A percentile compares a stretch with the other conserved stretches of the same genome.
phyloP scores from a whole-genome alignment of 2,888 invertebrate genomes.

The Torymus auratus region DNA sequence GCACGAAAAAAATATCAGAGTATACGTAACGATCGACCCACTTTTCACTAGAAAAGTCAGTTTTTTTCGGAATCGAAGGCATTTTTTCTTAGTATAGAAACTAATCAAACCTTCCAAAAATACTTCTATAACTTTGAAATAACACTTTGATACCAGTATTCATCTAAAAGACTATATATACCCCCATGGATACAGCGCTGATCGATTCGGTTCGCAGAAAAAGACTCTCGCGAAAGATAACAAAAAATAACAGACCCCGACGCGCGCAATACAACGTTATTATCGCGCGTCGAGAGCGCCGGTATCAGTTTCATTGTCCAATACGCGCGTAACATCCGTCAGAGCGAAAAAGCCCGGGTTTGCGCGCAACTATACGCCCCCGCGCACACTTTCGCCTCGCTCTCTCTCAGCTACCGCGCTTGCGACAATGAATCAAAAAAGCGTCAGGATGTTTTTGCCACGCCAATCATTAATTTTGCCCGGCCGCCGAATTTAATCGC shows the following conservation, averaged over 20 bases:
- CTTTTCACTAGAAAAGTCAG: too few species aligned
- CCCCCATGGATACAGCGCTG: too few species aligned
- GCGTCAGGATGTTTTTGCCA: constrained; percentile 31
- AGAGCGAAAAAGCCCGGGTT: constrained; percentile 3
- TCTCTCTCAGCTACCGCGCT: background rate
- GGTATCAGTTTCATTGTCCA: constrained; percentile 40
- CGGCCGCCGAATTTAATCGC: constrained; percentile 47
- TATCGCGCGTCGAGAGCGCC: background rate
- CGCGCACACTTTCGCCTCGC: background rate
- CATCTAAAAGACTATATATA: too few species aligned
- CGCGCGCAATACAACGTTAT: background rate
- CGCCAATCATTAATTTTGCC: constrained; percentile 52
- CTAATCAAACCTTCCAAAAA: too few species aligned
- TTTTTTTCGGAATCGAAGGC: too few species aligned
- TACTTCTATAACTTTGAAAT: too few species aligned
- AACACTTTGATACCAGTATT: too few species aligned
- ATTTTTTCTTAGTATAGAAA: too few species aligned
- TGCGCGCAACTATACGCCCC: background rate
- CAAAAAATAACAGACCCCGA: background rate
- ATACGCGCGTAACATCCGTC: constrained; percentile 21
- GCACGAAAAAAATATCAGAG: too few species aligned
- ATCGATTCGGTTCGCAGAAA: too few species aligned
- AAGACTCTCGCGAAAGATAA: background rate
- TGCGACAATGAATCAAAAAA: constrained; percentile 50
- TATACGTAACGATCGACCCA: too few species aligned